Evolutionary conservation across 2,113 vertebrate species (phyloP).

Genomic region (Copsychus sechellarum): DNA sequence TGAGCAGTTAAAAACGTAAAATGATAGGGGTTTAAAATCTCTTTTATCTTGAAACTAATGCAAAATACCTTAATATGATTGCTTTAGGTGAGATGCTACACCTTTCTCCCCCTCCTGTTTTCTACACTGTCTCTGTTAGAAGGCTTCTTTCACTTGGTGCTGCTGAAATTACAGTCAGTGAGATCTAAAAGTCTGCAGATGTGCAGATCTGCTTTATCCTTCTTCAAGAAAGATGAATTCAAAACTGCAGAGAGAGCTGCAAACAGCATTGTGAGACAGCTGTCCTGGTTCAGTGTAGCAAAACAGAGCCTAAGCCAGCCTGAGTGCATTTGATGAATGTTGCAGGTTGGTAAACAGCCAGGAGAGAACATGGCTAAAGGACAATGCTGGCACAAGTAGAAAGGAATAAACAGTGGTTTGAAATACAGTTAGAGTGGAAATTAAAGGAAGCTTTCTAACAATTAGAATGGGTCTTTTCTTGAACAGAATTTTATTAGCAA

Average conservation of each 20-base stretch:
- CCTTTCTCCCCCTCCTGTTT: not conserved
- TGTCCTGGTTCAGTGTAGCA: slow-evolving; percentile 26
- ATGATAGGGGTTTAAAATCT: not conserved
- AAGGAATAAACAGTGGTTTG: slow-evolving; percentile 5
- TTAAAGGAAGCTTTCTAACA: slow-evolving; percentile 40
- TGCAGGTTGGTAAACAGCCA: slow-evolving; percentile 14
- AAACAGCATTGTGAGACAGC: not conserved
- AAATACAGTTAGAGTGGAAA: slow-evolving; percentile 27
- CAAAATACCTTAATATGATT: not conserved
- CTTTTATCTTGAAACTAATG: not conserved
- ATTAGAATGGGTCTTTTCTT: slow-evolving; percentile 42
- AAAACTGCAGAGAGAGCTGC: not conserved
- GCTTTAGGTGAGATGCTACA: not conserved
- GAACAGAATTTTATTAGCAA: not conserved
- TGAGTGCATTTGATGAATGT: not conserved
- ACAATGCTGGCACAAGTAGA: slow-evolving; percentile 55
- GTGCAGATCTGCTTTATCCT: not conserved
- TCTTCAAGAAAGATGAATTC: not conserved
- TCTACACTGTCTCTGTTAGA: not conserved
- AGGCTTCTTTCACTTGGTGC: not conserved
- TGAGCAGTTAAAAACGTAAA: not conserved
- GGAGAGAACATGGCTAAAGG: slow-evolving; percentile 3
- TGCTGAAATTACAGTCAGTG: not conserved
- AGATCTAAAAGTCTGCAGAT: not conserved
- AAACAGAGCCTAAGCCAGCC: not conserved